phyloP scores from a whole-genome alignment of 2,888 invertebrate species.

The Ochropleura plecta region DNA sequence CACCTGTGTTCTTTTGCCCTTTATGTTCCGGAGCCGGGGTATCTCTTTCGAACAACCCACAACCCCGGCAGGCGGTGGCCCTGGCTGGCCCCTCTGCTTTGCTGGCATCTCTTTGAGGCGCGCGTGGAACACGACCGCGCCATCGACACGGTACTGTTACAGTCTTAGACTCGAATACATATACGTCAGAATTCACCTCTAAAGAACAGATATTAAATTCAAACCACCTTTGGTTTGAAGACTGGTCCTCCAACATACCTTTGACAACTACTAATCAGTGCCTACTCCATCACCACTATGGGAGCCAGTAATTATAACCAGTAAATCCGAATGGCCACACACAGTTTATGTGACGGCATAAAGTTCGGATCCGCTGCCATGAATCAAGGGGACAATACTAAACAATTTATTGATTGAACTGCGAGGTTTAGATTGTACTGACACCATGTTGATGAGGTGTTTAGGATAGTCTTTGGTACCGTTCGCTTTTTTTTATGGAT shows the following conservation, averaged over 20 bases:
- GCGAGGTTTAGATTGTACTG: constrained; percentile 65
- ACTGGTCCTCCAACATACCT: background rate
- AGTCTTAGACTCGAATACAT: background rate
- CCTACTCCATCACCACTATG: constrained; percentile 20
- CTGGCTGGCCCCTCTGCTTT: no score
- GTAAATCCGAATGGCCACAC: constrained; percentile 72
- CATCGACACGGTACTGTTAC: background rate
- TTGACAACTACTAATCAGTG: constrained; percentile 30
- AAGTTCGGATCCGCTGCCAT: constrained; percentile 69
- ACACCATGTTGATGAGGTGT: constrained; percentile 56
- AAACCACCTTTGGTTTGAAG: background rate
- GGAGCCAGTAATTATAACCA: constrained; percentile 60
- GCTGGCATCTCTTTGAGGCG: no score
- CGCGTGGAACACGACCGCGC: no score
- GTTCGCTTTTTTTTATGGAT: background rate
- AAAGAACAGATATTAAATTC: background rate
- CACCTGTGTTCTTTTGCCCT: no score
- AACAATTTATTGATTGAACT: constrained; percentile 84
- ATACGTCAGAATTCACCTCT: background rate
- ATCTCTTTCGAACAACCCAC: no score
- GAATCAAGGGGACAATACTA: constrained; percentile 80
- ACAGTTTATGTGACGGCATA: constrained; percentile 67
- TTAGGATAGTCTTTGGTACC: constrained; percentile 11
- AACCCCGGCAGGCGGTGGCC: no score
- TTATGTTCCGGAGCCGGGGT: no score